Base-by-base conservation (phyloP, 1,140 invertebrate genomes). In the Metaphire vulgaris region DNA sequence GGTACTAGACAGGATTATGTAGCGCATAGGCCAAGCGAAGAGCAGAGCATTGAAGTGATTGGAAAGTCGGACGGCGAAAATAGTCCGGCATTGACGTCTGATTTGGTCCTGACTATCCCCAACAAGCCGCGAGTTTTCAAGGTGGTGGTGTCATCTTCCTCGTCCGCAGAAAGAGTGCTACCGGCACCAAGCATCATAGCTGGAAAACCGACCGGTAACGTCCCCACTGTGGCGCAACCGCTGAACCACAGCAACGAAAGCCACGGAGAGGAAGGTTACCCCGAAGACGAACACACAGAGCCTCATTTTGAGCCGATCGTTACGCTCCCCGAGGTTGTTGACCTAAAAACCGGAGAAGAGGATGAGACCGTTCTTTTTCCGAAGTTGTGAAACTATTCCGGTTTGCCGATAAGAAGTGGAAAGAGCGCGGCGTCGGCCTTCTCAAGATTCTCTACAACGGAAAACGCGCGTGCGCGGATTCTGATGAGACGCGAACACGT, bases 251-350 rank as follows among this genome's bases (percentile, higher is more conserved):
- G n/a, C 74, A 66, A 21, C 2, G 16, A 29, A 0, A 69, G 6
- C 1, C n/a, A 30, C 29, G 32, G 33, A 28, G 69, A 70, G 15
- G 77, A 81, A 15, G 82, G 84, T 33, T 81, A 82, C 30, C 76
- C 77, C 29, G 88, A 89, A 30, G 93, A 83, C 31, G 86, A 85
- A 33, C 84, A 85, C 85, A 92, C 93, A 1, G 91, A 92, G 79
- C 92, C 92, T 0, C 91, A 95, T 83, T 96, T 94, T 84, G 90
- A 93, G 81, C 93, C 94, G 0, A 90, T 96, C 15, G 91, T 96
- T 78, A 91, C 92, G 0, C 85, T 96, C 33, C 93, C 93, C 0
- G 93, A 91, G 32, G 80, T 82, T 32, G 89, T 94, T 0, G 89
- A 90, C 77, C 89, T 93, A 0, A 91, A 88, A 33, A 94, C 93